A percentile compares a stretch with the other conserved stretches of the same genome.
Evolutionary conservation across 2,113 vertebrate genomes (phyloP).

Genomic region (Malurus elegans): DNA sequence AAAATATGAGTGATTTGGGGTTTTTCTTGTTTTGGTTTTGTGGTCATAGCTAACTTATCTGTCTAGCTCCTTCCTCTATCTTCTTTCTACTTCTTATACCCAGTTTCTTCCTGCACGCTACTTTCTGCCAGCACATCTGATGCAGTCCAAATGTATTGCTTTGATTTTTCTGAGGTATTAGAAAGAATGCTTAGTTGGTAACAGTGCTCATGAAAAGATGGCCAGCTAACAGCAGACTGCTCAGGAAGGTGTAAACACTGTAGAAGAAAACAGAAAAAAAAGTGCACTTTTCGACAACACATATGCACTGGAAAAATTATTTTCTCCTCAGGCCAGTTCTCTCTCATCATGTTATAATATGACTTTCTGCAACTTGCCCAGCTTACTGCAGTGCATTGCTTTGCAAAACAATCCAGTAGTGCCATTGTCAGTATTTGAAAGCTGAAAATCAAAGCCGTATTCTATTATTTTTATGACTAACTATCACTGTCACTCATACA

Average conservation of each 20-base stretch:
- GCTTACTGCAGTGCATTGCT: neutral
- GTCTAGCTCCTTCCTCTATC: slow-evolving; percentile 1
- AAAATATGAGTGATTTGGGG: neutral
- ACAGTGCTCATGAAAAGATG: neutral
- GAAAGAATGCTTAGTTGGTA: neutral
- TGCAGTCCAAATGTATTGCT: neutral
- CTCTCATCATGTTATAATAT: neutral
- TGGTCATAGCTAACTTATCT: neutral
- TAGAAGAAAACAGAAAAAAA: neutral
- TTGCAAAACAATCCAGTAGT: neutral
- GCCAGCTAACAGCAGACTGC: neutral
- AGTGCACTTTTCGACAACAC: neutral
- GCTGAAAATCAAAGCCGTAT: neutral
- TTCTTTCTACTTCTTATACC: neutral
- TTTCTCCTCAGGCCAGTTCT: neutral
- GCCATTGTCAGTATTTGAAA: neutral
- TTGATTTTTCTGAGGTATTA: neutral
- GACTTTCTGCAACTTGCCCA: neutral
- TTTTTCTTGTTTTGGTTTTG: neutral
- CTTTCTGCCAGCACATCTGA: neutral
- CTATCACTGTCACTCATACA: neutral
- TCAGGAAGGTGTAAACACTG: fast-evolving
- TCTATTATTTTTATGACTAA: neutral
- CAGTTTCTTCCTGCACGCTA: neutral
- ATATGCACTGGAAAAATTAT: neutral